Conservation (phyloP, 1,140 invertebrate species). For the Trachymyrmex cornetzi region DNA sequence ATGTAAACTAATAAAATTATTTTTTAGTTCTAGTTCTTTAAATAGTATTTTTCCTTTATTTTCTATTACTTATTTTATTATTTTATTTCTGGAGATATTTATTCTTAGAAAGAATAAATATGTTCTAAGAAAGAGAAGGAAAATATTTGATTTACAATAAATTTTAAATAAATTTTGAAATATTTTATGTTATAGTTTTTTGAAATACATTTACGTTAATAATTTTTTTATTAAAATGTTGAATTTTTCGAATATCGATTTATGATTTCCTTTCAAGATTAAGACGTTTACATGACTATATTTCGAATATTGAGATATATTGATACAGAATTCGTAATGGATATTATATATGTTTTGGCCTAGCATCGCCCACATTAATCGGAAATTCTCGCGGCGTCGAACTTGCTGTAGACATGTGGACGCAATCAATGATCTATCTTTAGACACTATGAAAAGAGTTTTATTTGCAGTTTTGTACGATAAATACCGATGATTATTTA, state of each 20-base stretch:
- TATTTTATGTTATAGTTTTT: not conserved
- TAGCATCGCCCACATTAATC: slow-evolving; percentile 38
- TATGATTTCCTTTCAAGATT: not conserved
- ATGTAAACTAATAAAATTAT: slow-evolving; percentile 1
- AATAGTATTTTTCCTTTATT: not conserved
- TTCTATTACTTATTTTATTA: not conserved
- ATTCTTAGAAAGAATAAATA: not conserved
- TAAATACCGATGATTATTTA: not conserved
- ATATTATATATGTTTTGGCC: slow-evolving; percentile 48
- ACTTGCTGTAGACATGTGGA: slow-evolving; percentile 55
- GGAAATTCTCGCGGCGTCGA: slow-evolving; percentile 65
- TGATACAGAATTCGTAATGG: slow-evolving; percentile 44
- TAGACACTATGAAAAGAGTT: not conserved
- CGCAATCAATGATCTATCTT: slow-evolving; percentile 71
- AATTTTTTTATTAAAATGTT: not conserved
- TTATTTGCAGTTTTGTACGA: not conserved
- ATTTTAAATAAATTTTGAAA: not conserved
- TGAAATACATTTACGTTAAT: not conserved
- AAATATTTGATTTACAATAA: not conserved
- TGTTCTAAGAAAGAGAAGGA: not conserved
- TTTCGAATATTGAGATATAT: not conserved
- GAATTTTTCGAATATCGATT: not conserved
- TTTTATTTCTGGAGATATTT: not conserved
- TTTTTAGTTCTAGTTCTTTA: not conserved
- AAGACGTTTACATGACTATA: not conserved